phyloP scores from a whole-genome alignment of 2,888 invertebrate species.

The Lottia scabra region DNA sequence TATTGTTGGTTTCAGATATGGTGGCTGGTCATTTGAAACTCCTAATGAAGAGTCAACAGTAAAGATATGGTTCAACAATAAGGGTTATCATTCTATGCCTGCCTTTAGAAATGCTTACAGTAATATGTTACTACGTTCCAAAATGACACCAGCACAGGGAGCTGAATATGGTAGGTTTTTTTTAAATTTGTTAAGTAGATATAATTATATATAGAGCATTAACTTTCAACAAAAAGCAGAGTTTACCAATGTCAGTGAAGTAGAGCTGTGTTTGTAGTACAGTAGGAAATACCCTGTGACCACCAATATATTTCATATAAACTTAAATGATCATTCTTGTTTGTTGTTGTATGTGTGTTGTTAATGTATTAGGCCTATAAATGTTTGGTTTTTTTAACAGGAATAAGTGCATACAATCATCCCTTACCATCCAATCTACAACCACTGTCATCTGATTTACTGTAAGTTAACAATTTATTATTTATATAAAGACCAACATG shows the following conservation, averaged over 20 bases:
- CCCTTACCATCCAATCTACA: slow-evolving; percentile 63
- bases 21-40: slow-evolving; percentile 61
- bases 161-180: slow-evolving; percentile 52
- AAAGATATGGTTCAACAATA: slow-evolving; percentile 69
- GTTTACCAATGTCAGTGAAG: no score
- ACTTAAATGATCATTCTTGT: no score
- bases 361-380: no score
- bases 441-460: slow-evolving; percentile 61
- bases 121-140: slow-evolving; percentile 66
- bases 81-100: slow-evolving; percentile 69
- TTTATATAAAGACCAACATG: no score
- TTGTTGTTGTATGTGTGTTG: no score
- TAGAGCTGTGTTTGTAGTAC: no score
- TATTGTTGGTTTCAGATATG: slow-evolving; percentile 52
- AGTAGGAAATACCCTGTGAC: no score
- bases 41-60: slow-evolving; percentile 29
- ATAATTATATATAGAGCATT: no score
- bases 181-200: no score
- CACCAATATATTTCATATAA: no score
- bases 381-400: slow-evolving; percentile 34
- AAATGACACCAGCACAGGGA: slow-evolving; percentile 34
- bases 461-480: no score
- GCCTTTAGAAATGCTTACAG: slow-evolving; percentile 68
- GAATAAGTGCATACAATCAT: slow-evolving; percentile 68
- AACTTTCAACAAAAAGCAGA: neutral